Percentiles rank a stretch among this genome's conserved stretches.
phyloP scores from a whole-genome alignment of 2,888 invertebrate genomes.

The Dolomedes plantarius region DNA sequence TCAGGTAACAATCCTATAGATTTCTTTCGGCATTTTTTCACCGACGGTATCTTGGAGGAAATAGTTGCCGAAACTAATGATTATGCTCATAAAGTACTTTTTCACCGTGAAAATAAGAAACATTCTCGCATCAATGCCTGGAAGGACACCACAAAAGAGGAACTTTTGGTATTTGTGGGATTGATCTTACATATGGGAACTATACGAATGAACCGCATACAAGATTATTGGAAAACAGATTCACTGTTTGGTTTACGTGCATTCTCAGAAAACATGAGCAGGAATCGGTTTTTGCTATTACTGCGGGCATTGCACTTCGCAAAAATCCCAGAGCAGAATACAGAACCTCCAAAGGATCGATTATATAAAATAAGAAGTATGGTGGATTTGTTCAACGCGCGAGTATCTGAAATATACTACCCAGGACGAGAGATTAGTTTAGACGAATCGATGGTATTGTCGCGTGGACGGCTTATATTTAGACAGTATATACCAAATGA shows the following conservation, averaged over 20 bases:
- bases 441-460: constrained; percentile 74
- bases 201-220: constrained; percentile 22
- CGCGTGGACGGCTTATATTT: too few relatives aligned
- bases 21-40: too few relatives aligned
- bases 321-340: neutral
- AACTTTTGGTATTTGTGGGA: constrained; percentile 32
- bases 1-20: too few relatives aligned
- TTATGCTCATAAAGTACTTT: too few relatives aligned
- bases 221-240: constrained; percentile 38
- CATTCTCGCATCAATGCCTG: neutral
- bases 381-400: constrained; percentile 13
- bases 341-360: neutral
- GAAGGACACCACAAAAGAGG: constrained; percentile 11
- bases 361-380: neutral
- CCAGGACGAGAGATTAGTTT: constrained; percentile 61
- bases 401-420: constrained; percentile 19
- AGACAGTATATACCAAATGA: too few relatives aligned
- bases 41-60: too few relatives aligned
- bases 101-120: too few relatives aligned
- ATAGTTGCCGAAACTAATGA: too few relatives aligned
- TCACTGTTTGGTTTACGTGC: constrained; percentile 7
- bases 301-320: constrained; percentile 1
- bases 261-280: too few relatives aligned
- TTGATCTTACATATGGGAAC: too few relatives aligned
- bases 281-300: too few relatives aligned